Evolutionary conservation across 2,888 invertebrate genomes (phyloP).

Genomic region (Mechanitis mazaeus): DNA sequence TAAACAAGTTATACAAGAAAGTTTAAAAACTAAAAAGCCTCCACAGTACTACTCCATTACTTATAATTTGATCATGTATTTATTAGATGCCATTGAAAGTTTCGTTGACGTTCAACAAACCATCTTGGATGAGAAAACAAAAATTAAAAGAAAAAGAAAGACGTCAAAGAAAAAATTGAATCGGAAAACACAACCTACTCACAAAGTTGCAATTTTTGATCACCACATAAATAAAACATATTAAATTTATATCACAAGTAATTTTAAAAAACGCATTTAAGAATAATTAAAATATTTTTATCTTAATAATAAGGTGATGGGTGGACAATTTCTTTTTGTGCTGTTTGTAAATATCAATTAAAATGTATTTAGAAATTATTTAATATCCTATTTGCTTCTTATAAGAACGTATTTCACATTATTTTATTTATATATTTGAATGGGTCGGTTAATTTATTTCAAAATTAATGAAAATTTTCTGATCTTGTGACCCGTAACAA

Average conservation of each 20-base stretch:
- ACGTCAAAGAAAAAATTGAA: conserved; percentile 22
- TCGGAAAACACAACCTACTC: conserved; percentile 11
- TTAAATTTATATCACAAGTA: no score
- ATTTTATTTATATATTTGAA: not conserved
- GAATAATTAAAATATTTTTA: no score
- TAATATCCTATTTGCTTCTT: not conserved
- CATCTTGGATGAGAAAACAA: conserved; percentile 23
- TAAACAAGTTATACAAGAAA: conserved; percentile 43
- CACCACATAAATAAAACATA: not conserved
- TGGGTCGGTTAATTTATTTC: not conserved
- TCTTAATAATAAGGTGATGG: no score
- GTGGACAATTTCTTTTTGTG: not conserved
- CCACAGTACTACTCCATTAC: conserved; percentile 53
- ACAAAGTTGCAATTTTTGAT: conserved; percentile 10
- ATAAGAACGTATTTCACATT: not conserved
- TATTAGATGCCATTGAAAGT: conserved; percentile 56
- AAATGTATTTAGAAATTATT: conserved; percentile 33
- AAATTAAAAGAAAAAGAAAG: conserved; percentile 29
- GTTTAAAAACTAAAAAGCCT: conserved; percentile 44
- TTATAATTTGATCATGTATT: conserved; percentile 53
- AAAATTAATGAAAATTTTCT: not conserved
- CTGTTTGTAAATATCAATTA: conserved; percentile 60
- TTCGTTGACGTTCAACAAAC: conserved; percentile 42
- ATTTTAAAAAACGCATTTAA: no score
- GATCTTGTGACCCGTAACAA: conserved; percentile 4